Evolutionary conservation across 2,888 invertebrate species (phyloP).

Genomic region (Ecliptopera silaceata): DNA sequence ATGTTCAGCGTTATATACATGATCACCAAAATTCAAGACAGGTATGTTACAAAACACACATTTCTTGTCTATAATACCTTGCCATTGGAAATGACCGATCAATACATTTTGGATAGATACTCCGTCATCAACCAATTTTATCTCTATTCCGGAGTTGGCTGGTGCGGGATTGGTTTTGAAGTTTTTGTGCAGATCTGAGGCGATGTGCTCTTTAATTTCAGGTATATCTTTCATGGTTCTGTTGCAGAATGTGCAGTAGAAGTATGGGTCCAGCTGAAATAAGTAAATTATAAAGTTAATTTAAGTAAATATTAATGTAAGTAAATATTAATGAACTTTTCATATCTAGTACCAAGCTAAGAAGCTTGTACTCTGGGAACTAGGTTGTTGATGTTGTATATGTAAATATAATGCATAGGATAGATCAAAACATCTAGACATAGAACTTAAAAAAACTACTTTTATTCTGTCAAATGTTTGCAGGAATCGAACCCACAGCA

Average conservation of each 20-base stretch:
- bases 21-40: constrained; percentile 37
- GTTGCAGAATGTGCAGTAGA: constrained; percentile 63
- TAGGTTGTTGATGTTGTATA: too few relatives aligned
- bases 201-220: constrained; percentile 44
- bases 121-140: constrained; percentile 35
- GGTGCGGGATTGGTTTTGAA: constrained; percentile 40
- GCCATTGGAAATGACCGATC: constrained; percentile 50
- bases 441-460: too few relatives aligned
- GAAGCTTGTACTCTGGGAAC: too few relatives aligned
- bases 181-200: constrained; percentile 43
- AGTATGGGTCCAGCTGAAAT: constrained; percentile 51
- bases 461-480: too few relatives aligned
- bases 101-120: constrained; percentile 44
- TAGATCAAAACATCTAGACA: too few relatives aligned
- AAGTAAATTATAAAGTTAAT: neutral
- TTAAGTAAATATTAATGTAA: too few relatives aligned
- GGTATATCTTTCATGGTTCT: constrained; percentile 31
- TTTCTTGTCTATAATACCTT: constrained; percentile 46
- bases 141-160: constrained; percentile 29
- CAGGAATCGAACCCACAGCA: too few relatives aligned
- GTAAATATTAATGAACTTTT: too few relatives aligned
- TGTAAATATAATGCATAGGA: too few relatives aligned
- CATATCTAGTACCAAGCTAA: too few relatives aligned
- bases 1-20: constrained; percentile 46
- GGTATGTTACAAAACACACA: constrained; percentile 51